Evolutionary conservation across 2,113 vertebrate species (phyloP).

Genomic region (Colossoma macropomum): DNA sequence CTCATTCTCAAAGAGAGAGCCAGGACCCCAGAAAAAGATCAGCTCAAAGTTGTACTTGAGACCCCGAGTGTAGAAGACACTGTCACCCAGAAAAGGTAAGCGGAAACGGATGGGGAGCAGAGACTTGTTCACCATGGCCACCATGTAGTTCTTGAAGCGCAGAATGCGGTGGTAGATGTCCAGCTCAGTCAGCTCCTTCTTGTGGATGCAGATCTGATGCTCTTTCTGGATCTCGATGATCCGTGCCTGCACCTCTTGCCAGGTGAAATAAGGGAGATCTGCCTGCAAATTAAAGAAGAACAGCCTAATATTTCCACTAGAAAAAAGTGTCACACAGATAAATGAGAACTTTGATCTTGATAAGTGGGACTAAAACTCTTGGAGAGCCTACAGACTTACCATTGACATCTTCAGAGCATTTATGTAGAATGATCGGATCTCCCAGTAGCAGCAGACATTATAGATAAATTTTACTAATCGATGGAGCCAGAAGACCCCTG

Average conservation of each 20-base stretch:
- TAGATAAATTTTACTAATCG: conserved; percentile 96
- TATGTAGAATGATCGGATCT: conserved; percentile 95
- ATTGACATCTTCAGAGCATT: conserved; percentile 93
- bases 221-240: conserved; percentile 99
- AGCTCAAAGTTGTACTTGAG: conserved; percentile 99
- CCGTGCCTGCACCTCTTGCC: conserved; percentile 96
- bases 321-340: background rate
- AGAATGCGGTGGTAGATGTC: conserved; percentile 98
- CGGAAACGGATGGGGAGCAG: conserved; percentile 92
- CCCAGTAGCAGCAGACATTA: conserved; percentile 98
- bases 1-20: conserved; percentile 95
- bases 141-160: conserved; percentile 99
- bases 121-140: conserved; percentile 98
- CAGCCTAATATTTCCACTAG: background rate
- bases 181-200: conserved; percentile 93
- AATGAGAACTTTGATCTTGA: background rate
- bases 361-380: background rate
- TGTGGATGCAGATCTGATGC: conserved; percentile 98
- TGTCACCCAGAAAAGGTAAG: conserved; percentile 86
- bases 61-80: conserved; percentile 91
- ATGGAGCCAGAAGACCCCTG: conserved; percentile 96
- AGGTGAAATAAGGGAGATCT: conserved; percentile 92
- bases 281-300: conserved; percentile 73
- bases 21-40: conserved; percentile 96
- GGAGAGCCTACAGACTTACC: conserved; percentile 72